These are phyloP conservation scores for Pelecanus crispus DNA, from an alignment of 2,113 vertebrate species.

Conservation along the genomic window DNA sequence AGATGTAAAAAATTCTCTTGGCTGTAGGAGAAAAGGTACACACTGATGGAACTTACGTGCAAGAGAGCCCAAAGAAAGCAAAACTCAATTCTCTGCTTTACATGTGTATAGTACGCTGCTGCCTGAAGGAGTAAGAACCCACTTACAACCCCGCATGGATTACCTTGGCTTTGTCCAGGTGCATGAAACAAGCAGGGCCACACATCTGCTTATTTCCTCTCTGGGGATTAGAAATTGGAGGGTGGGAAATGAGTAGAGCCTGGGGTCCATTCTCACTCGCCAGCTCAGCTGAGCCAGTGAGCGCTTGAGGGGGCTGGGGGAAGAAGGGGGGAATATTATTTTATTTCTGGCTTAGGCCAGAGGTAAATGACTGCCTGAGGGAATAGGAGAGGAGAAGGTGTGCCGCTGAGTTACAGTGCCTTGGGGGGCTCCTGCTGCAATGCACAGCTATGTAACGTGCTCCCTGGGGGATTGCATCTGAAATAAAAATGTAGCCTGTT, in stretches of 20 bases:
- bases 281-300: conserved; percentile 12
- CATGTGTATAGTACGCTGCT: not conserved
- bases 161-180: conserved; percentile 42
- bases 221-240: conserved; percentile 13
- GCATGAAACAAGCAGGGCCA: conserved; percentile 33
- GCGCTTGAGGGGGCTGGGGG: not conserved
- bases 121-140: conserved; percentile 16
- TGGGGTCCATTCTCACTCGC: not conserved
- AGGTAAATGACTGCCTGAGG: not conserved
- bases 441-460: not conserved
- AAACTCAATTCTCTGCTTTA: not conserved
- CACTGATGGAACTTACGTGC: accelerated
- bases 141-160: not conserved
- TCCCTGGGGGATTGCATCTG: not conserved
- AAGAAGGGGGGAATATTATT: conserved; percentile 24
- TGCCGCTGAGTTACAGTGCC: conserved; percentile 12
- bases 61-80: not conserved
- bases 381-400: conserved; percentile 19
- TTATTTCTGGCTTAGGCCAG: conserved; percentile 24
- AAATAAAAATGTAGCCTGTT: conserved; percentile 30
- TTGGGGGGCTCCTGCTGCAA: not conserved
- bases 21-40: not conserved
- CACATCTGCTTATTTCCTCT: conserved; percentile 46
- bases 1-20: not conserved
- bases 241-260: conserved; percentile 32